Percentiles rank a stretch among this genome's conserved stretches.
Conservation (phyloP, 2,888 invertebrate genomes). For the Heliconius ismenius region DNA sequence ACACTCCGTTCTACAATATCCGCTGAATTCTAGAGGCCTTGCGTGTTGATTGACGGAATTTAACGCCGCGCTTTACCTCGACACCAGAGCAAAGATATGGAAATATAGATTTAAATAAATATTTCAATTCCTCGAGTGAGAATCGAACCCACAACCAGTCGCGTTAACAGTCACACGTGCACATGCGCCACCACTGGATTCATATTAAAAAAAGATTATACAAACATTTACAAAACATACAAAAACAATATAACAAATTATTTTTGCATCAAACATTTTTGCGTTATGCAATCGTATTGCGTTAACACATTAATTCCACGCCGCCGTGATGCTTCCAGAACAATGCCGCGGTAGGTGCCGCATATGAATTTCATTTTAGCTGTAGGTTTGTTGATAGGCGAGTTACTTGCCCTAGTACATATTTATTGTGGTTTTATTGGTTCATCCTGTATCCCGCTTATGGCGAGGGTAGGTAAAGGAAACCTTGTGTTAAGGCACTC, state of each 20-base stretch:
- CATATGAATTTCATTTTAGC: conserved; percentile 65
- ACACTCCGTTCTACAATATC: too few species aligned
- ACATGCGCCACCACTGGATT: too few species aligned
- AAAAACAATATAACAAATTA: conserved; percentile 11
- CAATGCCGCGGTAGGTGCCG: conserved; percentile 55
- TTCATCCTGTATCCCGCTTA: background rate
- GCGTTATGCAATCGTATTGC: conserved; percentile 39
- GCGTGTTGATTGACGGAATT: too few species aligned
- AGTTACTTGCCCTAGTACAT: conserved; percentile 33
- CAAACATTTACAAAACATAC: background rate
- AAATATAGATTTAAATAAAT: too few species aligned
- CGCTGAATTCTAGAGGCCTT: too few species aligned
- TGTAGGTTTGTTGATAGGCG: conserved; percentile 43
- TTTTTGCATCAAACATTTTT: conserved; percentile 18
- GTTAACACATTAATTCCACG: conserved; percentile 47
- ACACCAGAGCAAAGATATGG: too few species aligned
- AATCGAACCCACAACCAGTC: too few species aligned
- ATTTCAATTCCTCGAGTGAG: too few species aligned
- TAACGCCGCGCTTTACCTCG: too few species aligned
- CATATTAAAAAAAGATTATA: background rate
- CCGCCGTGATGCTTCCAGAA: conserved; percentile 56
- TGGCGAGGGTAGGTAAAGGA: background rate
- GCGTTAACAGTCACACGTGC: too few species aligned
- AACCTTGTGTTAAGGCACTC: background rate
- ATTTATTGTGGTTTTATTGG: background rate